These are phyloP conservation scores for Ardeotis arabs DNA, from an alignment of 2,113 vertebrate genomes.

Conservation along the genomic window DNA sequence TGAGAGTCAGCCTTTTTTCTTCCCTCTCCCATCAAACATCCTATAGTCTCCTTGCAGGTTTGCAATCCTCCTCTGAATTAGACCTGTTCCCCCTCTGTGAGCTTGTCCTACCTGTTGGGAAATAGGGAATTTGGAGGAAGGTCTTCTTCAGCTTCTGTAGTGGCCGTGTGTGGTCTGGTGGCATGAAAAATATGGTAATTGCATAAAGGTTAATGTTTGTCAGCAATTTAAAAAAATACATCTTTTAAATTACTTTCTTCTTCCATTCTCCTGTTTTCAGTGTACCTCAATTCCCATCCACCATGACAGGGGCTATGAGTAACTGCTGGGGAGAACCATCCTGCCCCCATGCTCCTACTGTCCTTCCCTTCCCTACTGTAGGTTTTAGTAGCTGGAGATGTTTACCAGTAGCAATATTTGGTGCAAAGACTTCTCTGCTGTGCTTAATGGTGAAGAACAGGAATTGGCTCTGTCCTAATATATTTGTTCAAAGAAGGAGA, in stretches of 20 bases:
- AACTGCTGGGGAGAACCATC: not conserved
- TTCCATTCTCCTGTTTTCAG: not conserved
- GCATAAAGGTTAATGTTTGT: not conserved
- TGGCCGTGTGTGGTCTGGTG: not conserved
- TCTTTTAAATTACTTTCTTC: not conserved
- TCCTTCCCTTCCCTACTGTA: not conserved
- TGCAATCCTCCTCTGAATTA: not conserved
- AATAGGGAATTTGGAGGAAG: not conserved
- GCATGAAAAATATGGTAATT: not conserved
- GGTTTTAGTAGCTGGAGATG: not conserved
- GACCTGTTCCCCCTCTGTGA: not conserved
- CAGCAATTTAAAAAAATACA: not conserved
- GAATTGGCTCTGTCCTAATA: not conserved
- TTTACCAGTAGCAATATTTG: not conserved
- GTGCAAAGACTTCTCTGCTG: not conserved
- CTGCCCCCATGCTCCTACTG: not conserved
- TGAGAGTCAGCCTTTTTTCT: not conserved
- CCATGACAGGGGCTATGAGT: not conserved
- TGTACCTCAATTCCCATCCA: not conserved
- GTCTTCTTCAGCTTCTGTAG: not conserved
- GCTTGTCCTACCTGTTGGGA: not conserved
- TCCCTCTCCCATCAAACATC: not conserved
- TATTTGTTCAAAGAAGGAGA: not conserved
- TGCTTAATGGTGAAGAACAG: constrained; percentile 8
- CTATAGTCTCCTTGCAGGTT: not conserved